phyloP scores from a whole-genome alignment of 2,888 invertebrate genomes.

The Lucinisca nassula region DNA sequence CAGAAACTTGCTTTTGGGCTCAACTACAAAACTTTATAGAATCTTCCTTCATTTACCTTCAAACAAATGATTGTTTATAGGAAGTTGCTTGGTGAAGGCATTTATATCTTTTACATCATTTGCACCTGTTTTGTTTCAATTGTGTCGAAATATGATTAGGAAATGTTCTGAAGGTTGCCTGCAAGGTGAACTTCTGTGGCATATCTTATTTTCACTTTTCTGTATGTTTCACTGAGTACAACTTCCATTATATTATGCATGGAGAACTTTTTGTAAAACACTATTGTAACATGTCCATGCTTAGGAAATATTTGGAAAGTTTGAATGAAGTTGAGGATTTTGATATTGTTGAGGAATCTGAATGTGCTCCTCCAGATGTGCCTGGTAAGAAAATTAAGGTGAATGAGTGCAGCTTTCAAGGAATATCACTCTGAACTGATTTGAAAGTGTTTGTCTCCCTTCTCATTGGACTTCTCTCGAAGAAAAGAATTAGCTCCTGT shows the following conservation, averaged over 20 bases:
- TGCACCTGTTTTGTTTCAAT: background rate
- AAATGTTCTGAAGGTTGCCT: background rate
- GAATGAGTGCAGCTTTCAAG: too few relatives aligned
- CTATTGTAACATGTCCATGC: constrained; percentile 16
- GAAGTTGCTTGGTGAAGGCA: background rate
- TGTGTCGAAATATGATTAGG: background rate
- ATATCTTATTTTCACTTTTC: background rate
- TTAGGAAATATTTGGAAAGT: constrained; percentile 4
- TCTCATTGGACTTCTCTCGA: too few relatives aligned
- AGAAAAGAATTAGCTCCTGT: too few relatives aligned
- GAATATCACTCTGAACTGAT: too few relatives aligned
- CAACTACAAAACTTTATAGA: background rate
- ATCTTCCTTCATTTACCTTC: background rate
- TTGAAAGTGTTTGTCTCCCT: too few relatives aligned
- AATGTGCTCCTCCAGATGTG: too few relatives aligned
- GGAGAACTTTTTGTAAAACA: background rate
- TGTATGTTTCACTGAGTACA: background rate
- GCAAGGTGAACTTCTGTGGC: background rate
- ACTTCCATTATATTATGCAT: background rate
- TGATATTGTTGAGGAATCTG: background rate
- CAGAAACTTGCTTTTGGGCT: background rate
- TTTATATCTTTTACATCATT: background rate
- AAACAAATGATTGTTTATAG: background rate
- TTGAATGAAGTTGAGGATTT: background rate
- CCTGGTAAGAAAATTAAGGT: too few relatives aligned